These are phyloP conservation scores for Xerus rutilus DNA, from an alignment of 2,797 vertebrate genomes.

Conservation along the genomic window DNA sequence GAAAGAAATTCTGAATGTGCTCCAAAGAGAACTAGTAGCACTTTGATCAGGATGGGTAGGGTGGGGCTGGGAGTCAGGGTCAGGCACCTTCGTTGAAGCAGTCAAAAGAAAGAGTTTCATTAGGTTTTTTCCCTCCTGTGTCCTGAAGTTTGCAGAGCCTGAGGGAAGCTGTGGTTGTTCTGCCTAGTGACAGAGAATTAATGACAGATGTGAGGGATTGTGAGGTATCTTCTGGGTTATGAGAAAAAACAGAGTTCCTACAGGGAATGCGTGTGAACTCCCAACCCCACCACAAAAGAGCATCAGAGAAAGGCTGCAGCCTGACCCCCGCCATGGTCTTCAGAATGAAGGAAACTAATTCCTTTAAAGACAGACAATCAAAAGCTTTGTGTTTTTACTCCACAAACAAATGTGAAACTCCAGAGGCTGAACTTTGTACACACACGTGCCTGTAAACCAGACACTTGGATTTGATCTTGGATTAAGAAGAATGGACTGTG, in stretches of 20 bases:
- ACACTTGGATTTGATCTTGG: constrained; percentile 33
- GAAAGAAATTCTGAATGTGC: neutral
- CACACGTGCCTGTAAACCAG: neutral
- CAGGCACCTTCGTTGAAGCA: neutral
- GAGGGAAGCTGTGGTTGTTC: neutral
- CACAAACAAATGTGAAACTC: neutral
- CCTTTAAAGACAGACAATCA: constrained; percentile 34
- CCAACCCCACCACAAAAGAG: neutral
- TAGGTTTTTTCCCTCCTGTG: neutral
- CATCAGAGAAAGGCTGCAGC: neutral
- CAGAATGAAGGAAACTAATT: constrained; percentile 30
- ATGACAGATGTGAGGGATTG: neutral
- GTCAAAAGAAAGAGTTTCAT: neutral
- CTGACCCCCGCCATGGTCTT: neutral
- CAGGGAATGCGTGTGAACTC: neutral
- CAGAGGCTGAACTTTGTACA: neutral
- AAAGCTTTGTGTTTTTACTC: neutral
- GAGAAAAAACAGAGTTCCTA: neutral
- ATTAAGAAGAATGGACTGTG: neutral
- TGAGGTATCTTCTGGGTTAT: neutral
- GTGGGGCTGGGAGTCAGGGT: neutral
- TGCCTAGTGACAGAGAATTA: neutral
- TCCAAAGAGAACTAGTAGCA: neutral
- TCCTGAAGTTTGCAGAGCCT: neutral
- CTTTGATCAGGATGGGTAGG: neutral